Conservation (phyloP, 2,797 vertebrate species). For the Pampus argenteus region DNA sequence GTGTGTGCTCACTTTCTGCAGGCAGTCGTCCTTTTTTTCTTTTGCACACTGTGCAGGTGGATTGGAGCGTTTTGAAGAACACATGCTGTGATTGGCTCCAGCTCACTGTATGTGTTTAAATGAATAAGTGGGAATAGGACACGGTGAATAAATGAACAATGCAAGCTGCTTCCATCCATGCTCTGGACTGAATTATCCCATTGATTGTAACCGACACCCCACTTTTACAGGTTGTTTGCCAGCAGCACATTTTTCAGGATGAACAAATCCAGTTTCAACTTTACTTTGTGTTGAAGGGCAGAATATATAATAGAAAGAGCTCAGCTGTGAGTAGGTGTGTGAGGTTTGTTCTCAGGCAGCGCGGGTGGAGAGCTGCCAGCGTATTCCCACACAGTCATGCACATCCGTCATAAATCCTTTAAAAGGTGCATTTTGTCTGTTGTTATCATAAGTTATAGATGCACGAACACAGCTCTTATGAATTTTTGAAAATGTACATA, state of each 20-base stretch:
- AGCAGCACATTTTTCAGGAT: constrained; percentile 11
- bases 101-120: not conserved
- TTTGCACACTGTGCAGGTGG: not conserved
- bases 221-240: constrained; percentile 10
- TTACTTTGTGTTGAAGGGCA: constrained; percentile 17
- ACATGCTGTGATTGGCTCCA: constrained; percentile 21
- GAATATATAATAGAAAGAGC: constrained; percentile 53
- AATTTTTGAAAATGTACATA: too few species aligned
- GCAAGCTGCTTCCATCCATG: constrained; percentile 4
- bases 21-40: not conserved
- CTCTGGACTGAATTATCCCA: not conserved
- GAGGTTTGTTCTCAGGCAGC: constrained; percentile 31
- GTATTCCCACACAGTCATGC: constrained; percentile 32
- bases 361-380: constrained; percentile 36
- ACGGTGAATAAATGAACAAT: constrained; percentile 13
- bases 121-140: constrained; percentile 12
- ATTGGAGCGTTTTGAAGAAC: not conserved
- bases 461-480: not conserved
- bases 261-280: constrained; percentile 22
- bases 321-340: constrained; percentile 38
- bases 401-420: constrained; percentile 32
- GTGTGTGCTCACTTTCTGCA: not conserved
- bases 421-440: constrained; percentile 16
- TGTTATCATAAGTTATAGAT: constrained; percentile 5
- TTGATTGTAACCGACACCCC: constrained; percentile 24